A percentile compares a stretch with the other conserved stretches of the same genome.
phyloP scores from a whole-genome alignment of 2,113 vertebrate species.

The Centropristis striata region DNA sequence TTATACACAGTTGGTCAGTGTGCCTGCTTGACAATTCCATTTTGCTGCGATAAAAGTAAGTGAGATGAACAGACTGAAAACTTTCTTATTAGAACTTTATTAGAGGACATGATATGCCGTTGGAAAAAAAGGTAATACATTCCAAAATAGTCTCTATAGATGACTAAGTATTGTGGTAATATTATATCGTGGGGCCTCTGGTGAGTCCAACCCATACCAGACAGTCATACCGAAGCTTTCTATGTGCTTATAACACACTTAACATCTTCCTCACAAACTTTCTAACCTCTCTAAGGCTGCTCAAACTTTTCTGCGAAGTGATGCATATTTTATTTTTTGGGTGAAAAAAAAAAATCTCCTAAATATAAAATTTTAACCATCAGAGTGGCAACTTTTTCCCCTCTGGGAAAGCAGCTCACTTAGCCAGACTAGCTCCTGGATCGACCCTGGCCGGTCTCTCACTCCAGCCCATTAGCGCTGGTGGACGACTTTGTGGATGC shows the following conservation, averaged over 20 bases:
- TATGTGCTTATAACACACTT: background rate
- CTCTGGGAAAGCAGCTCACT: slow-evolving; percentile 14
- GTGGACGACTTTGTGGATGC: slow-evolving; percentile 14
- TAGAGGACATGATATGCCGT: no score
- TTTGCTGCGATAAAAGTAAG: no score
- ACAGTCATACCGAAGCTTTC: background rate
- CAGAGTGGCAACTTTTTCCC: slow-evolving; percentile 4
- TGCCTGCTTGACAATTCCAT: no score
- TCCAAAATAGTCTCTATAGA: no score
- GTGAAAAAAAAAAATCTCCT: background rate
- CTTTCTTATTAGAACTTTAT: no score
- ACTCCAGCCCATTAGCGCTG: background rate
- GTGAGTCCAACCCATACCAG: background rate
- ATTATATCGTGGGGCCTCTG: no score
- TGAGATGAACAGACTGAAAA: no score
- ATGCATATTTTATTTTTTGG: slow-evolving; percentile 14
- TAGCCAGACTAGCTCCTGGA: background rate
- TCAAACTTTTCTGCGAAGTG: background rate
- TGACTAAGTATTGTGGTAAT: no score
- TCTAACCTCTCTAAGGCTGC: background rate
- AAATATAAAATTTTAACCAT: slow-evolving; percentile 35
- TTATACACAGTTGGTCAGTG: no score
- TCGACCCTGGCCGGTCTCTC: background rate
- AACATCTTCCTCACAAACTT: slow-evolving; percentile 6
- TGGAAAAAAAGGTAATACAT: no score